Evolutionary conservation across 2,888 invertebrate genomes (phyloP).

Genomic region (Boloria selene): DNA sequence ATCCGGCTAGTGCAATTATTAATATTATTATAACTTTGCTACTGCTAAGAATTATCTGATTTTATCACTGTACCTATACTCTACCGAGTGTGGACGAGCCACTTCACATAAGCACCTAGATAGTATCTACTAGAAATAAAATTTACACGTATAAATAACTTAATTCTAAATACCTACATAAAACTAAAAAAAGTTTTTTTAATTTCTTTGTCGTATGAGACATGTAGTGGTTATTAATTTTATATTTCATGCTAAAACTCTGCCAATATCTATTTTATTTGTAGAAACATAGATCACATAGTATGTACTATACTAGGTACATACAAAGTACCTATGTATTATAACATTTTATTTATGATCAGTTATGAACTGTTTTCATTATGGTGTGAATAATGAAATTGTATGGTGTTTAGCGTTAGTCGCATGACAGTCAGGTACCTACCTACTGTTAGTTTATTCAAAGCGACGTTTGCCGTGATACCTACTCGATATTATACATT

Average conservation of each 20-base stretch:
- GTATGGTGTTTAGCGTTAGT: slow-evolving; percentile 17
- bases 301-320: too few species aligned
- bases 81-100: slow-evolving; percentile 8
- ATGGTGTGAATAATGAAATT: slow-evolving; percentile 31
- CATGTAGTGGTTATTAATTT: too few species aligned
- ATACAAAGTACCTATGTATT: too few species aligned
- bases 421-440: slow-evolving; percentile 7
- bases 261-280: too few species aligned
- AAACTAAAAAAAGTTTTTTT: too few species aligned
- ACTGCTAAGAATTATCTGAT: slow-evolving; percentile 6
- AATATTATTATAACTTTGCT: slow-evolving; percentile 8
- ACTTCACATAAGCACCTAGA: not conserved
- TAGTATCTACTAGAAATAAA: not conserved
- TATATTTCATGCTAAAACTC: too few species aligned
- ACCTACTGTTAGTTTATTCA: slow-evolving; percentile 27
- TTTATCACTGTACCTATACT: slow-evolving; percentile 12
- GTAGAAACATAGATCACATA: too few species aligned
- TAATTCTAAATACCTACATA: too few species aligned
- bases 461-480: slow-evolving; percentile 22
- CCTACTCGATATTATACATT: not conserved
- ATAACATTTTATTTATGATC: not conserved
- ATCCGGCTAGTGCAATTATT: slow-evolving; percentile 14
- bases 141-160: not conserved
- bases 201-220: too few species aligned
- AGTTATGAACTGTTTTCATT: slow-evolving; percentile 10